Base-by-base conservation (phyloP, 2,797 vertebrate genomes). In the Rhabdomys pumilio region DNA sequence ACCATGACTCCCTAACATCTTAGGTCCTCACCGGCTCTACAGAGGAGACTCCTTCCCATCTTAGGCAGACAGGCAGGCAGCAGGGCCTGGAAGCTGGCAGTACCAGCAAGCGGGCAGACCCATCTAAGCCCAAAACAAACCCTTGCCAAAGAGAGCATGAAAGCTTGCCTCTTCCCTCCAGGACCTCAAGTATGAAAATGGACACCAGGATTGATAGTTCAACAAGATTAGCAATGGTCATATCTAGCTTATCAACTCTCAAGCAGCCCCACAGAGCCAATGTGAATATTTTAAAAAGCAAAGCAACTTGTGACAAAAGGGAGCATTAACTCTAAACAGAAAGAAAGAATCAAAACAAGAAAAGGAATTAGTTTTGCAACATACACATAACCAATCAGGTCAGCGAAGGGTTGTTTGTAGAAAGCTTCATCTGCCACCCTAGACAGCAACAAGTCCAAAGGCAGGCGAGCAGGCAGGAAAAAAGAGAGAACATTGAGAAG, bases 311-410 rank as follows among this genome's bases (percentile, higher is more conserved):
- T 98, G 94, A 97, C 86, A 94, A 97, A 73, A 97, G 95, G 79
- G 95, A 97, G 81, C 73, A 92, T 96, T 97, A 97, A 97, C 50
- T 97, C 94, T 97, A 97, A 97, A 97, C 84, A 92, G 93, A 96
- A 97, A 93, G 93, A 95, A 97, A 95, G 90, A 95, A 96, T 94
- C 85, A 97, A 96, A 97, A 97, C 89, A 92, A 96, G 97, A 97
- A 94, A 98, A 97, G 96, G 90, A 98, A 99, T 99, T 99, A 98
- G 99, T 99, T 99, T 98, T 98, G 99, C 99, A 99, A 99, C 99
- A 99, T 99, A 99, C 99, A 99, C 99, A 99, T 99, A 99, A 99
- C 99, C 99, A 99, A 99, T 99, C 99, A 99, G 98, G 97, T 99
- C 99, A 99, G 99, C 99, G 99, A 99, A 99, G 99, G 99, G 99